Evolutionary conservation across 1,140 invertebrate genomes (phyloP), one percentile per base, ranked within the genome.

Genomic region (Notospermus geniculatus): DNA sequence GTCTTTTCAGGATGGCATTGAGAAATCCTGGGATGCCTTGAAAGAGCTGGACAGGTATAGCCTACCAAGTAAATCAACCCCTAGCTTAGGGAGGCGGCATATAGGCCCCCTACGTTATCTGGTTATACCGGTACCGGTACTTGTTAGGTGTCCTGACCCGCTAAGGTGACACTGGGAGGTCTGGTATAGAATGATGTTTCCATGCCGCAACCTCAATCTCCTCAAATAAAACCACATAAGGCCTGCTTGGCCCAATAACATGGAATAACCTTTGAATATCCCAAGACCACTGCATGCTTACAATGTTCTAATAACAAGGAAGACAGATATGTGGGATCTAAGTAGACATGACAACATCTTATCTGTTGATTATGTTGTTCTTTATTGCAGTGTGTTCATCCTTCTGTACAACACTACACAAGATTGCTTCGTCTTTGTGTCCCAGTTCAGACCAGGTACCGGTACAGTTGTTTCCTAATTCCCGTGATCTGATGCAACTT

Each of bases 391-490:
- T 73, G 93, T 97, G 1, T 86, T 87, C 9, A 88, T 95, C 54
- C 77, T 98, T 1, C 83, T 97, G 2, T 95, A 87, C 77, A 95
- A 97, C 78, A 83, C 83, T 27, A 86, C 86, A 13, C 83, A 89
- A 67, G 86, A 91, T 60, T 88, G 87, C 57, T 81, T 98, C 54
- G 81, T 97, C 1, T 88, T 96, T 70, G 94, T 97, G 0, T 88
- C 88, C 71, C 95, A 98, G 82, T 97, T 97, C 79, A 85, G 95
- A 67, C 93, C 94, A 62, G 89, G 89, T 85, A 82, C n/a, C n/a
- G n/a, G n/a, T n/a, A n/a, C n/a, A n/a, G n/a, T 65, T 54, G 70
- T 50, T 27, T 46, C 66, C 15, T 30, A 27, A 15, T 15, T 19
- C 32, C 30, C 28, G 43, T 28, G 43, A 9, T 23, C 64, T 32